Evolutionary conservation across 53 echinoderm and acorn worm genomes (phyloP), one percentile per base, ranked within the genome.

Genomic region (Crossaster papposus): DNA sequence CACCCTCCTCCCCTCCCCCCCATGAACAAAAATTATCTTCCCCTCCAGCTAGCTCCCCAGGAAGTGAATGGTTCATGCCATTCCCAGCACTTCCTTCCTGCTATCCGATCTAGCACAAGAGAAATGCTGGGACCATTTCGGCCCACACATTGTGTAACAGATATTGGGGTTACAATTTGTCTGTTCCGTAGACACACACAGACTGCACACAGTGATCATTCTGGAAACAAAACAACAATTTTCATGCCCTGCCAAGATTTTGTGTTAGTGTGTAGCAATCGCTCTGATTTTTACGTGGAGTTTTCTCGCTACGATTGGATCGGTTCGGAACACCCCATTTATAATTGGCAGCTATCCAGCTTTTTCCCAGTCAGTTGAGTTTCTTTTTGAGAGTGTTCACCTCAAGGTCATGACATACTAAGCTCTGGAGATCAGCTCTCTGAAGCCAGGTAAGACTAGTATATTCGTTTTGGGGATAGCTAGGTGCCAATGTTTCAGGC

Each of bases 61-160:
- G 85, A 85, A 72, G 85, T 85, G 85, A 85, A 85, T 85, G 85
- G 85, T 85, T 85, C 51, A 54, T 85, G 85, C 85, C 85, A 85
- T 72, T 24, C 14, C 72, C 23, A 30, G 51, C 52, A 30, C 33
- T 85, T 85, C 85, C 85, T 72, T 73, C 85, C 54, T 33, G 73
- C 24, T 23, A 52, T 17, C 3, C 17, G 0, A 10, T 84, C 62
- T 72, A 51, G 10, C 58, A 51, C 34, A 51, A 17, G 51, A 11
- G n/a, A 29, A 29, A 79, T 70, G 4, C 29, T 51, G 72, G 71
- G 72, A 51, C 64, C 36, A 20, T n/a, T 35, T 64, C 13, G 30
- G 18, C 64, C 22, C 36, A 37, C n/a, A 38, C 33, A 24, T 37
- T 14, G 13, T 64, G 37, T 22, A 65, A 14, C 14, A 4, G 65